Base-by-base conservation (phyloP, 2,888 invertebrate species). In the Aelia acuminata region DNA sequence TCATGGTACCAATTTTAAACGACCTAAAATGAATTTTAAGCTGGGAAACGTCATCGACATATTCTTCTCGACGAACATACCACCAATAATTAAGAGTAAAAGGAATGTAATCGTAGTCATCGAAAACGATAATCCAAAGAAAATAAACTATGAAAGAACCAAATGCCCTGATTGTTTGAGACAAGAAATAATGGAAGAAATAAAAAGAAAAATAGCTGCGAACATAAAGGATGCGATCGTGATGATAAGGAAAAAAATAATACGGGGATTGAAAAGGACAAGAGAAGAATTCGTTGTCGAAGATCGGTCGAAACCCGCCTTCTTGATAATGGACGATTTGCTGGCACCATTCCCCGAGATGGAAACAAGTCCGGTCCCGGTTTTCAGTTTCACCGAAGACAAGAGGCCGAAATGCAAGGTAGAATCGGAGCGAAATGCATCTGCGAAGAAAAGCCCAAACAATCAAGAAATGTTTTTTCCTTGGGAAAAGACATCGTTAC, bases 321-420 rank as follows among this genome's bases (percentile, higher is more conserved):
- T 80, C 20, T 11, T 80, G 7, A 47, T 47, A 22, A 43, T 80
- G 80, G 43, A 80, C 43, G 80, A 80, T n/a, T 31, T 43, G 10
- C 4, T 80, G 3, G 80, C 80, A 3, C 80, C 80, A 0, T 80
- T 80, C 43, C 80, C 80, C 11, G 80, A 80, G 13, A n/a, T 80
- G 43, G 80, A 80, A 13, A 15, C 80, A 13, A 11, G 13, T 8
- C 3, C 43, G 4, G 22, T 43, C 22, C 80, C 80, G 11, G 80
- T 43, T n/a, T 80, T 43, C 80, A 80, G 80, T 80, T 43, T 80
- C 5, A n/a, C 80, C 31, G 80, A 47, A 80, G 80, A 43, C n/a
- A 47, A 80, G 11, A 80, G 63, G 63, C 7, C 18, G 7, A 35
- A 70, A 13, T 70, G 63, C 35, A 70, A 70, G 10, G 20, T 35